Evolutionary conservation across 2,113 vertebrate genomes (phyloP).

Genomic region (Axis porcinus): DNA sequence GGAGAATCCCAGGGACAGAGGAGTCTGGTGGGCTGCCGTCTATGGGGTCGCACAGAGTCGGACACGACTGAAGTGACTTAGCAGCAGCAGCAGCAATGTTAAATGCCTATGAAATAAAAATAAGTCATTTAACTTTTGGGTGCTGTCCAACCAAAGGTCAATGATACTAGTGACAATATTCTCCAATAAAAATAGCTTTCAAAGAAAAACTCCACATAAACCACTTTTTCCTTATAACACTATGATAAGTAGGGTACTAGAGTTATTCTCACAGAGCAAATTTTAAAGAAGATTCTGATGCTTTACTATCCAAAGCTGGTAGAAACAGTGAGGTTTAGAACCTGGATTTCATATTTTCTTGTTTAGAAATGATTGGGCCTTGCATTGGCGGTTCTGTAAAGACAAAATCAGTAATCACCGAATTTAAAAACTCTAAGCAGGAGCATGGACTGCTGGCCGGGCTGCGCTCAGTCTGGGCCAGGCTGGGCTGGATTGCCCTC

Average conservation of each 20-base stretch:
- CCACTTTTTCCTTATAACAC: not conserved
- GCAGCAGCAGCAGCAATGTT: not conserved
- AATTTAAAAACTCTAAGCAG: not conserved
- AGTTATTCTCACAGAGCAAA: not conserved
- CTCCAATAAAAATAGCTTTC: not conserved
- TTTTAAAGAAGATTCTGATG: not conserved
- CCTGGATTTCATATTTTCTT: not conserved
- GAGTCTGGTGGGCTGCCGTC: not conserved
- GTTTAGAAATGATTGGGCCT: not conserved
- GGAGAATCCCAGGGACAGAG: not conserved
- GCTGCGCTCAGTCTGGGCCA: constrained; percentile 97
- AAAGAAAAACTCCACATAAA: not conserved
- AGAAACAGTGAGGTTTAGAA: not conserved
- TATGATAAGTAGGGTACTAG: not conserved
- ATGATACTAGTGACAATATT: not conserved
- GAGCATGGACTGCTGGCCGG: constrained; percentile 88
- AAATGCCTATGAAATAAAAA: not conserved
- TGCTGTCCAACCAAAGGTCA: not conserved
- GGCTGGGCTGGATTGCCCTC: constrained; percentile 96
- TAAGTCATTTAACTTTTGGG: not conserved
- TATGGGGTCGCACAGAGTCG: fast-evolving
- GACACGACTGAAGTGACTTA: not conserved
- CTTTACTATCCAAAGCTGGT: not conserved
- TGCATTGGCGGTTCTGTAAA: not conserved
- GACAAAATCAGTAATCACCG: not conserved